These are phyloP conservation scores for Capromys pilorides DNA, from an alignment of 2,797 vertebrate genomes.

Conservation along the genomic window DNA sequence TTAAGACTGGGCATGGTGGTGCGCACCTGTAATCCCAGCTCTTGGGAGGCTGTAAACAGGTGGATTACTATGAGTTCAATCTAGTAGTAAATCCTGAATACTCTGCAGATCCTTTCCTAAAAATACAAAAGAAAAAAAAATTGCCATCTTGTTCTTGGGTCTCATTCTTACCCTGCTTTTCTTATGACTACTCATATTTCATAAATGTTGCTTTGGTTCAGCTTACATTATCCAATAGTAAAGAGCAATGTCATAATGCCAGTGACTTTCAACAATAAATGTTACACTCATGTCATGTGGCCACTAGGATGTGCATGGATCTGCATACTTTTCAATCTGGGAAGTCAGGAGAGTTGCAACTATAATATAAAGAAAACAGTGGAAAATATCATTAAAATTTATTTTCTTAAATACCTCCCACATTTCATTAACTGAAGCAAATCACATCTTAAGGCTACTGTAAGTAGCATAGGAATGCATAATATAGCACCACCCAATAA, in stretches of 20 bases:
- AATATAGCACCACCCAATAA: neutral
- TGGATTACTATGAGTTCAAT: no score
- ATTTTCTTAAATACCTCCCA: neutral
- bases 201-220: neutral
- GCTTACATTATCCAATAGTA: neutral
- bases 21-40: no score
- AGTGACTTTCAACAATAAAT: neutral
- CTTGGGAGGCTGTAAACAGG: no score
- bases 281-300: accelerated
- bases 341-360: neutral
- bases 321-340: neutral
- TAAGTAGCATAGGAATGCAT: neutral
- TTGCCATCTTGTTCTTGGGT: neutral
- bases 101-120: no score
- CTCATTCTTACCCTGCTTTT: neutral
- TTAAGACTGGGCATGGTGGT: no score
- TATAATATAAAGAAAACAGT: neutral
- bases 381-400: neutral
- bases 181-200: neutral
- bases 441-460: neutral
- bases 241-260: neutral
- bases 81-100: no score
- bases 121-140: no score
- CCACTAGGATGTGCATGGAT: neutral
- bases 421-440: neutral